Conservation (phyloP, 2,113 vertebrate species). For the Urocolius indicus region DNA sequence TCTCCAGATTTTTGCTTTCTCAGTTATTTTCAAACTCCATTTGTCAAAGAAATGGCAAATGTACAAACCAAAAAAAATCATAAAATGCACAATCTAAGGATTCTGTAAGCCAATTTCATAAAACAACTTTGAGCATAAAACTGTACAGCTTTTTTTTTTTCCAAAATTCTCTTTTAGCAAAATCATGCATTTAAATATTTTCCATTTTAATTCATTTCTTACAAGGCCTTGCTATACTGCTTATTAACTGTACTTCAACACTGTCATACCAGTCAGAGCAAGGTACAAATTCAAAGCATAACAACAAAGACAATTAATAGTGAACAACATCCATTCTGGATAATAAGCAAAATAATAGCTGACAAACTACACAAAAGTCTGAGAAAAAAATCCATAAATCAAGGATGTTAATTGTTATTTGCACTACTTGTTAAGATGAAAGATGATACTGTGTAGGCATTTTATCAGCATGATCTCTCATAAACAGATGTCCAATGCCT, state of each 20-base stretch:
- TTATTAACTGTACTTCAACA: neutral
- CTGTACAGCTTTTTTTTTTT: neutral
- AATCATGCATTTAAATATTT: neutral
- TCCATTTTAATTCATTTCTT: neutral
- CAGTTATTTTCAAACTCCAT: neutral
- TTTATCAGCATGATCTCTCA: slow-evolving; percentile 51
- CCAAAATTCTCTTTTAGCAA: neutral
- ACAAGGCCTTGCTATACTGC: neutral
- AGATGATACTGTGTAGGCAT: slow-evolving; percentile 47
- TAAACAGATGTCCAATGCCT: slow-evolving; percentile 70
- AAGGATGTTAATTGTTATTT: slow-evolving; percentile 58
- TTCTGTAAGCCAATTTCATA: neutral
- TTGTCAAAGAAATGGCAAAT: neutral
- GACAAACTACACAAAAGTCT: neutral
- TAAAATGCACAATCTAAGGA: neutral
- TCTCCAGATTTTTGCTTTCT: neutral
- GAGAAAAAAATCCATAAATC: slow-evolving; percentile 33
- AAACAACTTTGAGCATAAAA: neutral
- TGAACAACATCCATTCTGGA: neutral
- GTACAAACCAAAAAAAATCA: neutral
- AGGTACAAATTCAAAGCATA: neutral
- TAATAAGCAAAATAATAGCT: slow-evolving; percentile 41
- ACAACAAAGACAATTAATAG: slow-evolving; percentile 9
- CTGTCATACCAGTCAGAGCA: neutral
- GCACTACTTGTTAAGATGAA: slow-evolving; percentile 66